A percentile compares a stretch with the other conserved stretches of the same genome.
These are phyloP conservation scores for Gavialis gangeticus DNA, from an alignment of 2,113 vertebrate species.

Conservation along the genomic window DNA sequence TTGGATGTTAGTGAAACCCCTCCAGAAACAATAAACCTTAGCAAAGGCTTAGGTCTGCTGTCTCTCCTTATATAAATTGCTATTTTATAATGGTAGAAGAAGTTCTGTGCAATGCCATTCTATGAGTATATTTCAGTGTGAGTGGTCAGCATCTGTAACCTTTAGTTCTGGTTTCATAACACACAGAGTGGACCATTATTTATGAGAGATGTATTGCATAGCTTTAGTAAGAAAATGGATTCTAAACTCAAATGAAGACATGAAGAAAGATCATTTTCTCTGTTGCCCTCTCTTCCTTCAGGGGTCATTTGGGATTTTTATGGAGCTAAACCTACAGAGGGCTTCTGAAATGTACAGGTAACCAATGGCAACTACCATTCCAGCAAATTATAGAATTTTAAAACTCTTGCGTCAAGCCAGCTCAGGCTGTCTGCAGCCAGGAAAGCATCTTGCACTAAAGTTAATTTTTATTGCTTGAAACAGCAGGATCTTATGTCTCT, in stretches of 20 bases:
- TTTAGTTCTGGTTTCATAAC: neutral
- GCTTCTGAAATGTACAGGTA: rapidly evolving
- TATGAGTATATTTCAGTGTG: neutral
- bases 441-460: neutral
- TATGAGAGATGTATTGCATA: neutral
- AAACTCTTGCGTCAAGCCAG: rapidly evolving
- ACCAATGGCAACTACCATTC: neutral
- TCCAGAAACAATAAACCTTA: neutral
- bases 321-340: neutral
- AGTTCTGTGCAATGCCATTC: neutral
- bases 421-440: neutral
- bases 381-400: neutral
- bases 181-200: neutral
- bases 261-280: neutral
- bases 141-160: neutral
- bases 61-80: neutral
- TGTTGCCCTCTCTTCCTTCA: neutral
- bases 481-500: neutral
- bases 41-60: neutral
- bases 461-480: neutral
- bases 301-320: neutral
- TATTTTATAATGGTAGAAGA: neutral
- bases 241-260: neutral
- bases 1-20: neutral
- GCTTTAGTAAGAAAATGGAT: neutral